A percentile compares a stretch with the other conserved stretches of the same genome.
These are phyloP conservation scores for Esox lucius DNA, from an alignment of 2,797 vertebrate genomes.

Conservation along the genomic window DNA sequence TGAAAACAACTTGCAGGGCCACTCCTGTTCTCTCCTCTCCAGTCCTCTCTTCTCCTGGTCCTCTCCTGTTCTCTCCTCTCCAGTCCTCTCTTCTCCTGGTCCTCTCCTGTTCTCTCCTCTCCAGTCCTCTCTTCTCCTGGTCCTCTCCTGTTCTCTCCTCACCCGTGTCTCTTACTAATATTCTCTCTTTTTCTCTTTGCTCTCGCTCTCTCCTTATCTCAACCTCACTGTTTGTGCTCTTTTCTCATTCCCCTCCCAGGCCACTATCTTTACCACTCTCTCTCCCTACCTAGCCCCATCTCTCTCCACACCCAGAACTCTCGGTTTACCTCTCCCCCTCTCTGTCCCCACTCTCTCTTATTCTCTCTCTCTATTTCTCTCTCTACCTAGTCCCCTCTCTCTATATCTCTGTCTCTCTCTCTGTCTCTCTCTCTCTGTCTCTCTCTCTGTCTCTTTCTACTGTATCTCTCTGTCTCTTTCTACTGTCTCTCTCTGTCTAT, in stretches of 20 bases:
- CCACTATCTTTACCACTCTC: too few species aligned
- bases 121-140: neutral
- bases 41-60: too few species aligned
- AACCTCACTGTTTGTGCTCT: too few species aligned
- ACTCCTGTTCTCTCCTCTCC: neutral
- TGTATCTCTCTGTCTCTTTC: too few species aligned
- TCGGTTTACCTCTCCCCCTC: neutral
- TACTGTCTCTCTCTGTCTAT: neutral
- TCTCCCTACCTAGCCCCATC: neutral
- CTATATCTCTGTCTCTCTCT: neutral
- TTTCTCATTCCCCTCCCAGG: too few species aligned
- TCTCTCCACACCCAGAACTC: neutral
- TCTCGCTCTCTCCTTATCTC: too few species aligned
- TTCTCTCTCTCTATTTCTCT: slow-evolving; percentile 16
- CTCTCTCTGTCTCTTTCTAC: neutral
- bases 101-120: neutral
- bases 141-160: too few species aligned
- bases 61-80: neutral
- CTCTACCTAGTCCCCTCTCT: neutral
- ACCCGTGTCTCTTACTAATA: too few species aligned
- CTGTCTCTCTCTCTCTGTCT: too few species aligned
- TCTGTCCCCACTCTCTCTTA: neutral
- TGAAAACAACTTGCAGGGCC: neutral
- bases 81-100: too few species aligned
- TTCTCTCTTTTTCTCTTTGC: too few species aligned